These are phyloP conservation scores for Paracyclopina nana DNA, from an alignment of 1,140 invertebrate genomes.

Conservation along the genomic window DNA sequence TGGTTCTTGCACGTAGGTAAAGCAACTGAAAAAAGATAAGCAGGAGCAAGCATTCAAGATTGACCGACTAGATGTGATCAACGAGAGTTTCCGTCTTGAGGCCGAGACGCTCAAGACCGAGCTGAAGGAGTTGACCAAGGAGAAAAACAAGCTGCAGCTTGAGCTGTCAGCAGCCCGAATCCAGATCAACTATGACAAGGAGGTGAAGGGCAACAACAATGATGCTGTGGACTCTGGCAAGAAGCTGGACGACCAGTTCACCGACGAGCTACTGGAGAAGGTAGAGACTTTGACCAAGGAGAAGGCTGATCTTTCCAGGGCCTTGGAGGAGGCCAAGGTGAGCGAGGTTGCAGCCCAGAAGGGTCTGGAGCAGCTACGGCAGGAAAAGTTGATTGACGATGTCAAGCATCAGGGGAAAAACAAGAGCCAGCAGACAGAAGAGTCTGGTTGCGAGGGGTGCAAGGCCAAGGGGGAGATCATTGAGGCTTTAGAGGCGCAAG, in stretches of 20 bases:
- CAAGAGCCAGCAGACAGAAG: too few species aligned
- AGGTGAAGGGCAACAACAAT: not conserved
- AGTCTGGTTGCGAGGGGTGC: too few species aligned
- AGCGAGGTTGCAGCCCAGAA: too few species aligned
- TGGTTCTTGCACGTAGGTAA: not conserved
- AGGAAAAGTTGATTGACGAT: too few species aligned
- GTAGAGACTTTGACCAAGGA: not conserved
- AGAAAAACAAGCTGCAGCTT: not conserved
- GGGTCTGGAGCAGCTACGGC: too few species aligned
- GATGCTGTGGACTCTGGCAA: not conserved
- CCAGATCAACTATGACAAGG: slow-evolving; percentile 1
- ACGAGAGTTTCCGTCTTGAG: slow-evolving; percentile 1
- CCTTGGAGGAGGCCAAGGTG: not conserved
- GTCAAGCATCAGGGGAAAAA: too few species aligned
- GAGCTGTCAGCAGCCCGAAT: slow-evolving; percentile 5
- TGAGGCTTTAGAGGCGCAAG: too few species aligned
- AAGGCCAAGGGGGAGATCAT: too few species aligned
- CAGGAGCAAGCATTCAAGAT: slow-evolving; percentile 2
- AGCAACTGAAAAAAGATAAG: slow-evolving; percentile 12
- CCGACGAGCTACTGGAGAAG: not conserved
- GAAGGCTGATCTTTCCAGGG: not conserved
- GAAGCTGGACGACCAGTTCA: not conserved
- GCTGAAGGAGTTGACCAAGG: not conserved
- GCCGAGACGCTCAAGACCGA: not conserved
- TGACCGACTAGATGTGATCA: slow-evolving; percentile 1